These are phyloP conservation scores for Tautogolabrus adspersus DNA, from an alignment of 2,113 vertebrate species.

Conservation along the genomic window DNA sequence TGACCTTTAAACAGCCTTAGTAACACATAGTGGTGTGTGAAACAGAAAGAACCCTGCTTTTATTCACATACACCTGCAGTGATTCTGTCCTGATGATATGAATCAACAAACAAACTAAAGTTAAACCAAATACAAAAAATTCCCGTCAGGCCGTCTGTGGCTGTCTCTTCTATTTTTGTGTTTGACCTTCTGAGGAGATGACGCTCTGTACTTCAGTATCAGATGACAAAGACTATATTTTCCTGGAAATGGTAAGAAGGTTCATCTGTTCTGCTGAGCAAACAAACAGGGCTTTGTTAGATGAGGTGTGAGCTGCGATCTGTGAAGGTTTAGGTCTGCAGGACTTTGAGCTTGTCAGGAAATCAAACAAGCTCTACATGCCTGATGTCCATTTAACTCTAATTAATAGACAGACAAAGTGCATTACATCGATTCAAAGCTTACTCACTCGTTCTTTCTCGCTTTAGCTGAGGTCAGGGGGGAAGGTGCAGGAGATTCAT, in stretches of 20 bases:
- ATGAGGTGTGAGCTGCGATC: slow-evolving; percentile 4
- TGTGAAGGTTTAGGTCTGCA: background rate
- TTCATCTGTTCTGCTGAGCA: background rate
- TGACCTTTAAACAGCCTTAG: background rate
- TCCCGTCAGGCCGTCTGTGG: background rate
- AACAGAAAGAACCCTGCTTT: slow-evolving; percentile 21
- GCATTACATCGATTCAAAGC: background rate
- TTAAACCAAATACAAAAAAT: background rate
- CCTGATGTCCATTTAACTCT: background rate
- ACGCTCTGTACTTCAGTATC: background rate
- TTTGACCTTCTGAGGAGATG: background rate
- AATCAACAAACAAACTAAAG: slow-evolving; percentile 17
- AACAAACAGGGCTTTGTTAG: slow-evolving; percentile 12
- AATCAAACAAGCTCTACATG: slow-evolving; percentile 41
- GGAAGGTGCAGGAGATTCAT: slow-evolving; percentile 3
- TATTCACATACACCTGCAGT: background rate
- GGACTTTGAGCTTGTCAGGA: slow-evolving; percentile 3
- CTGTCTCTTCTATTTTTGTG: background rate
- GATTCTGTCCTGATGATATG: background rate
- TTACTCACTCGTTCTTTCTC: background rate
- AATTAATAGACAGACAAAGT: slow-evolving; percentile 25
- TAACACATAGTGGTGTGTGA: background rate
- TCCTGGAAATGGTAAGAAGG: background rate
- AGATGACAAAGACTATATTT: background rate
- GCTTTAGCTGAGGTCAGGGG: background rate